Percentiles rank a stretch among this genome's conserved stretches.
These are phyloP conservation scores for Amphiprion percula DNA, from an alignment of 2,113 vertebrate species.

Conservation along the genomic window DNA sequence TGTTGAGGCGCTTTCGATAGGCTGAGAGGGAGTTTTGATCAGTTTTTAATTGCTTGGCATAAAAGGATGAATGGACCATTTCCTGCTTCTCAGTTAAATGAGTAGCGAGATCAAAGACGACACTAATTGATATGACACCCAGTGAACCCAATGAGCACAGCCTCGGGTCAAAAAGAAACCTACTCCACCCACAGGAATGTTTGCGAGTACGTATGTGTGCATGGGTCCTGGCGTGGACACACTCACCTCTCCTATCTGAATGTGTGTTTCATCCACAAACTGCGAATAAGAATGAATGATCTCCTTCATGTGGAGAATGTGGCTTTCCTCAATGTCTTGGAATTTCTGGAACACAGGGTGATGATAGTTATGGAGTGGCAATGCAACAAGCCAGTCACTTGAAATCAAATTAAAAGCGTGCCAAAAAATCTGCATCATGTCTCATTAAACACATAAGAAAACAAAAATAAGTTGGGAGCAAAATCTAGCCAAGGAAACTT, in stretches of 20 bases:
- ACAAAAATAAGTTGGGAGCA: background rate
- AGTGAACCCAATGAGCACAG: conserved; percentile 62
- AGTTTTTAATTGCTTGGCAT: conserved; percentile 71
- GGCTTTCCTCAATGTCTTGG: conserved; percentile 96
- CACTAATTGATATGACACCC: conserved; percentile 72
- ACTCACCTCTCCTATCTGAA: conserved; percentile 95
- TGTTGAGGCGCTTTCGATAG: conserved; percentile 54
- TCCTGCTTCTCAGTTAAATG: conserved; percentile 73
- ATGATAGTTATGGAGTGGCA: background rate
- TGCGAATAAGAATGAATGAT: conserved; percentile 93
- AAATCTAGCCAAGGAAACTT: conserved; percentile 11
- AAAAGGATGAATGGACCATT: conserved; percentile 63
- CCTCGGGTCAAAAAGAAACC: conserved; percentile 63
- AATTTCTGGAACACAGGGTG: conserved; percentile 90
- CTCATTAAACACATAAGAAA: conserved; percentile 8
- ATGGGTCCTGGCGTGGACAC: background rate
- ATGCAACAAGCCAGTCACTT: conserved; percentile 3
- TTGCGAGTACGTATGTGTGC: conserved; percentile 15
- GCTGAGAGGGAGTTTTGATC: conserved; percentile 66
- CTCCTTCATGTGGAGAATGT: conserved; percentile 95
- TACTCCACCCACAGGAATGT: conserved; percentile 69
- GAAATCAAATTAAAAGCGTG: background rate
- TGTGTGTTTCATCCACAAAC: conserved; percentile 93
- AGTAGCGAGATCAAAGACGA: conserved; percentile 77
- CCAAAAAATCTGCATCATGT: background rate